These are phyloP conservation scores for Tholera decimalis DNA, from an alignment of 2,888 invertebrate genomes.

Conservation along the genomic window DNA sequence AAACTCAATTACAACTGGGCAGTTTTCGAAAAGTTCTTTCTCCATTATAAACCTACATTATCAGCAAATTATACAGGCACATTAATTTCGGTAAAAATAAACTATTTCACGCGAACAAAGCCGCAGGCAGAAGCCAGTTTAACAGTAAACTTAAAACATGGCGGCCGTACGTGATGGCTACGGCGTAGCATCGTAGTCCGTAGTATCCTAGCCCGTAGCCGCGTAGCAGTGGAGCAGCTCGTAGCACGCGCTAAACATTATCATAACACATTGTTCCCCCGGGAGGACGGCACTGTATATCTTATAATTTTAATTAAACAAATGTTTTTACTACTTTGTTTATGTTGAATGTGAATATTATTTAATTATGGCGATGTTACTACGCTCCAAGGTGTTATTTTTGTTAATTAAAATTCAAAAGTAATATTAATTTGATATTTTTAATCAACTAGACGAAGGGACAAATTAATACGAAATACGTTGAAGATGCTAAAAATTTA, in stretches of 20 bases:
- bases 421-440: background rate
- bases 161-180: constrained; percentile 30
- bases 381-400: background rate
- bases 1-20: no score
- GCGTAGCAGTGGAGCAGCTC: constrained; percentile 25
- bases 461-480: no score
- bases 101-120: no score
- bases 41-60: no score
- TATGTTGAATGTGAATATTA: constrained; percentile 20
- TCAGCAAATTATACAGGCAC: no score
- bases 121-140: no score
- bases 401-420: constrained; percentile 2
- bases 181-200: constrained; percentile 51
- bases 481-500: no score
- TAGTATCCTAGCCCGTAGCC: constrained; percentile 30
- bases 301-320: constrained; percentile 55
- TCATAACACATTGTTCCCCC: constrained; percentile 52
- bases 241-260: constrained; percentile 57
- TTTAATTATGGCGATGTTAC: constrained; percentile 14
- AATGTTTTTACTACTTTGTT: constrained; percentile 31
- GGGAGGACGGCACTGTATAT: constrained; percentile 31
- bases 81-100: no score
- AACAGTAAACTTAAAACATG: constrained; percentile 38
- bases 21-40: no score
- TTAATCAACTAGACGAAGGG: no score